Base-by-base conservation (phyloP, 2,888 invertebrate genomes). In the Eledone cirrhosa region DNA sequence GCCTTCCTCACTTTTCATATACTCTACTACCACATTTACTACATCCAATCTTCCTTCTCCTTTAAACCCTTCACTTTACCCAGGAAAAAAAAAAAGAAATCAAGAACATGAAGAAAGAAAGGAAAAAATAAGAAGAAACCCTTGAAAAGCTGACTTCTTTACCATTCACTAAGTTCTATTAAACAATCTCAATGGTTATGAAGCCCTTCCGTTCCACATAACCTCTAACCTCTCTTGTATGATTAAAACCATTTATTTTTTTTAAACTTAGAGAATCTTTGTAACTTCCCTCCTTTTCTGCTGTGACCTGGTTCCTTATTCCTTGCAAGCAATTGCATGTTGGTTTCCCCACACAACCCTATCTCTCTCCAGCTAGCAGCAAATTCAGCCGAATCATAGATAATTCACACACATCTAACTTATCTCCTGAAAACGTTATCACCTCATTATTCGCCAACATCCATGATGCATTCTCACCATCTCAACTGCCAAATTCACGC, bases 161-260 rank as follows among this genome's bases (percentile, higher is more conserved):
- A n/a, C 67, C 74, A 80, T 82, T 80, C 78, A 77, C 79, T 80
- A 77, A 78, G 67, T 69, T 80, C 79, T 82, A 77, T 84, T 84
- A 85, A 84, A 86, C 86, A 85, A 85, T 85, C 86, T 84, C 85
- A 84, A 85, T 85, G 85, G 81, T 80, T 77, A 74, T 78, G 77
- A 77, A 76, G 14, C 72, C 22, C n/a, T 31, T 67, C 29, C 29
- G 33, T 72, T 72, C 72, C 31, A 41, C 11, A 8, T 41, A 41
- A 41, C 41, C 41, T 41, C 11, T 41, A 41, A 31, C 72, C 72
- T 72, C 27, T 63, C 27, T 33, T 72, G 41, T 33, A 72, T 41
- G 41, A 63, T 11, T 24, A 63, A 14, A 72, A 72, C 22, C 24
- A 24, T 76, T 13, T 76, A 24, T 48, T 48, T 47, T 48, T 29